A percentile compares a stretch with the other conserved stretches of the same genome.
These are phyloP conservation scores for Musca vetustissima DNA, from an alignment of 1,140 invertebrate species.

Conservation along the genomic window DNA sequence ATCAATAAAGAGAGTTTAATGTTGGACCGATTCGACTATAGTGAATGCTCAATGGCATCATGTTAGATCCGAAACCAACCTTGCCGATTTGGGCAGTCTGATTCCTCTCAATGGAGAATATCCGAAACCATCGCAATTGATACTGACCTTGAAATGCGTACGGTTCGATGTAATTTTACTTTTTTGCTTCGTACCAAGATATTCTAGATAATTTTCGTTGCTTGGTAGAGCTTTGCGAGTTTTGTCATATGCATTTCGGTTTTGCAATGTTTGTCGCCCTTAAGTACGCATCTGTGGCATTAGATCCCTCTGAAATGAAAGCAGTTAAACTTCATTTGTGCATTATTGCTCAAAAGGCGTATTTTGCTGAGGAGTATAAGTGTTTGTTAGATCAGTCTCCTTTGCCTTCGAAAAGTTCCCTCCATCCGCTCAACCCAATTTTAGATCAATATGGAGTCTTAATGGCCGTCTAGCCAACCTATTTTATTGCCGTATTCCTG, in stretches of 20 bases:
- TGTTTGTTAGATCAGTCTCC: not conserved
- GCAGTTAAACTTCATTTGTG: not conserved
- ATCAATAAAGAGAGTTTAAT: not conserved
- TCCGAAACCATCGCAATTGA: not conserved
- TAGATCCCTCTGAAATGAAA: not conserved
- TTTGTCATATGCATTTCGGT: not conserved
- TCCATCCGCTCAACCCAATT: not conserved
- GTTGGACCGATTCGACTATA: constrained; percentile 30
- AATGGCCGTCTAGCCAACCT: not conserved
- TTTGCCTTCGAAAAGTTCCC: not conserved
- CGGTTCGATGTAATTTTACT: not conserved
- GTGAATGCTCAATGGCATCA: not conserved
- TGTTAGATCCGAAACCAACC: not conserved
- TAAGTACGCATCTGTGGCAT: too few relatives aligned
- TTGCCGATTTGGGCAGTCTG: not conserved
- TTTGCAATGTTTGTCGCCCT: too few relatives aligned
- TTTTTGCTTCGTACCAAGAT: not conserved
- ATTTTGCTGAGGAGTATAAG: not conserved
- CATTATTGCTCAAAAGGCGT: not conserved
- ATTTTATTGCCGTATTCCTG: not conserved
- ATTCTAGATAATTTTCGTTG: not conserved
- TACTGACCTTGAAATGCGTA: not conserved
- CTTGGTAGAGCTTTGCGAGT: not conserved
- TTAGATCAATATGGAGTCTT: not conserved
- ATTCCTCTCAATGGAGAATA: not conserved